Percentiles rank a stretch among this genome's conserved stretches.
These are phyloP conservation scores for Pomatorhinus ruficollis DNA, from an alignment of 2,113 vertebrate species.

Conservation along the genomic window DNA sequence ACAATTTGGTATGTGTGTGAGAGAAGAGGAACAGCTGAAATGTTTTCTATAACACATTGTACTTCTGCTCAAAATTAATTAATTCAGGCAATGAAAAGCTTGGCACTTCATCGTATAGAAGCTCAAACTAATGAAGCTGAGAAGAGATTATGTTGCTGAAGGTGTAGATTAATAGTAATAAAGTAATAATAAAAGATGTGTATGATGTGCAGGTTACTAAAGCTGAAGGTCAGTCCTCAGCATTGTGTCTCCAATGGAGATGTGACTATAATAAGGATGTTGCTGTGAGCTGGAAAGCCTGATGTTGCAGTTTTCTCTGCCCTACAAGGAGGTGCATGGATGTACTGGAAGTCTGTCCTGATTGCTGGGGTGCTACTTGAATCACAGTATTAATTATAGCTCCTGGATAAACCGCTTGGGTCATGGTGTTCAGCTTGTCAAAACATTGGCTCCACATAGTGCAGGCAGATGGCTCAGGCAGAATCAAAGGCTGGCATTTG, in stretches of 20 bases:
- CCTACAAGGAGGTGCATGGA: conserved; percentile 48
- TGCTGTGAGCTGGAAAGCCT: conserved; percentile 12
- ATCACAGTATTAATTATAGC: conserved; percentile 52
- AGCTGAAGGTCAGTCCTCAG: conserved; percentile 39
- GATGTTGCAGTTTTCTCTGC: background rate
- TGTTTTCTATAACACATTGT: background rate
- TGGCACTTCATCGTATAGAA: background rate
- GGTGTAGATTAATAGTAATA: background rate
- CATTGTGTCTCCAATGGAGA: background rate
- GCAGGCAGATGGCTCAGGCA: background rate
- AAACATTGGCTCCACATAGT: background rate
- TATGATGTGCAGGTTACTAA: background rate
- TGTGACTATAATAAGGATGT: conserved; percentile 66
- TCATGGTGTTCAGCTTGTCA: background rate
- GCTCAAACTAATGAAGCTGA: background rate
- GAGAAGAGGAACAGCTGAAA: background rate
- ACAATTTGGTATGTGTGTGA: background rate
- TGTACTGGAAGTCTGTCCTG: background rate
- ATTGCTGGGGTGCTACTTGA: conserved; percentile 18
- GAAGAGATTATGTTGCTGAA: background rate
- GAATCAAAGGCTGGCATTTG: background rate
- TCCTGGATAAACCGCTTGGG: background rate
- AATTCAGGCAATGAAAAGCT: background rate
- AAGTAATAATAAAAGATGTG: background rate
- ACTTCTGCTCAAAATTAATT: background rate